Evolutionary conservation across 2,113 vertebrate genomes (phyloP).

Genomic region (Aplodontia rufa): DNA sequence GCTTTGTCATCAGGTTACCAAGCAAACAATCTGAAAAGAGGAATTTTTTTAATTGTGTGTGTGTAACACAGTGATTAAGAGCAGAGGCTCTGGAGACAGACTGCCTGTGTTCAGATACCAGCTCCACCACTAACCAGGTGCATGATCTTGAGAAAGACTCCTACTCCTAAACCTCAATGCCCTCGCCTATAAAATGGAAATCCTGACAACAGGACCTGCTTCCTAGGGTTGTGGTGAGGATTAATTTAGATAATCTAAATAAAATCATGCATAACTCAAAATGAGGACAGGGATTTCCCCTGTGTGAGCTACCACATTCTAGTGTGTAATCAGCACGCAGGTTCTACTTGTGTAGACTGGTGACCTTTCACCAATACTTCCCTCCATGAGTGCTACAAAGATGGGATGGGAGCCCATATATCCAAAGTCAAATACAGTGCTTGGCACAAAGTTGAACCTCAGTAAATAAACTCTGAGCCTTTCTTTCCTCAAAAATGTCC

Average conservation of each 20-base stretch:
- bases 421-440: not conserved
- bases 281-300: not conserved
- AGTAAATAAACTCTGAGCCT: not conserved
- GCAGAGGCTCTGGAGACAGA: too few relatives aligned
- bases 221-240: too few relatives aligned
- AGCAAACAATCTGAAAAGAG: not conserved
- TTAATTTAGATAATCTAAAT: not conserved
- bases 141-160: not conserved
- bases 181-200: too few relatives aligned
- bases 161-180: not conserved
- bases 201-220: too few relatives aligned
- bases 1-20: not conserved
- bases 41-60: not conserved
- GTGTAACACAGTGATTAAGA: not conserved
- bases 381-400: not conserved
- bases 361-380: accelerated
- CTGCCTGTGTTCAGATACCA: too few relatives aligned
- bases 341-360: not conserved
- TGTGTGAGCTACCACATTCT: not conserved
- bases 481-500: not conserved
- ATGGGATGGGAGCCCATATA: not conserved
- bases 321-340: accelerated
- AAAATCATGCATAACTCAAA: accelerated
- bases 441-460: not conserved
- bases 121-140: not conserved